A percentile compares a stretch with the other conserved stretches of the same genome.
Conservation (phyloP, 2,797 vertebrate genomes). For the Oryzias sinensis region DNA sequence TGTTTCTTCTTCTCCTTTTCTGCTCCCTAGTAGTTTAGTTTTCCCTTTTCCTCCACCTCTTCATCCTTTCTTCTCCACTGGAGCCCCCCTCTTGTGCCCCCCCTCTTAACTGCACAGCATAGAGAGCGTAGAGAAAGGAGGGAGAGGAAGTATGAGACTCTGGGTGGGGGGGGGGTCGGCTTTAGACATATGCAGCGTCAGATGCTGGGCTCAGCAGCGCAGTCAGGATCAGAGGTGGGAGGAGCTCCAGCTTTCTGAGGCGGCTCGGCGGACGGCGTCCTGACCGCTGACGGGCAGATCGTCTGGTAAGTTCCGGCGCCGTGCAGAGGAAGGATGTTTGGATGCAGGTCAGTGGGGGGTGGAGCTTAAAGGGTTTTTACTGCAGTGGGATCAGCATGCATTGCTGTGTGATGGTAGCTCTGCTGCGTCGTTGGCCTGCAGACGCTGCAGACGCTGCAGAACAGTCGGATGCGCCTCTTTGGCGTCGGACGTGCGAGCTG, state of each 20-base stretch:
- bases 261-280: neutral
- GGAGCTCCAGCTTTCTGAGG: slow-evolving; percentile 39
- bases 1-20: neutral
- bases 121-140: slow-evolving; percentile 59
- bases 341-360: slow-evolving; percentile 15
- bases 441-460: no score
- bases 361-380: neutral
- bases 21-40: slow-evolving; percentile 3
- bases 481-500: no score
- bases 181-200: slow-evolving; percentile 67
- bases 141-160: slow-evolving; percentile 48
- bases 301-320: slow-evolving; percentile 7
- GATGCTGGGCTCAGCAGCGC: slow-evolving; percentile 53
- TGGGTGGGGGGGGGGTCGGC: slow-evolving; percentile 55
- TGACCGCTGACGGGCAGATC: slow-evolving; percentile 10
- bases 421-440: no score
- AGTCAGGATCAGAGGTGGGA: slow-evolving; percentile 11
- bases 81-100: slow-evolving; percentile 43
- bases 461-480: no score
- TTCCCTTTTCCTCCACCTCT: neutral
- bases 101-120: slow-evolving; percentile 51
- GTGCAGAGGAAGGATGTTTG: slow-evolving; percentile 10
- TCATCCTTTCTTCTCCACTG: slow-evolving; percentile 27
- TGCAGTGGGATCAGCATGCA: slow-evolving; percentile 1
- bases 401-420: no score